Evolutionary conservation across 2,113 vertebrate genomes (phyloP).

Genomic region (Clinocottus analis): DNA sequence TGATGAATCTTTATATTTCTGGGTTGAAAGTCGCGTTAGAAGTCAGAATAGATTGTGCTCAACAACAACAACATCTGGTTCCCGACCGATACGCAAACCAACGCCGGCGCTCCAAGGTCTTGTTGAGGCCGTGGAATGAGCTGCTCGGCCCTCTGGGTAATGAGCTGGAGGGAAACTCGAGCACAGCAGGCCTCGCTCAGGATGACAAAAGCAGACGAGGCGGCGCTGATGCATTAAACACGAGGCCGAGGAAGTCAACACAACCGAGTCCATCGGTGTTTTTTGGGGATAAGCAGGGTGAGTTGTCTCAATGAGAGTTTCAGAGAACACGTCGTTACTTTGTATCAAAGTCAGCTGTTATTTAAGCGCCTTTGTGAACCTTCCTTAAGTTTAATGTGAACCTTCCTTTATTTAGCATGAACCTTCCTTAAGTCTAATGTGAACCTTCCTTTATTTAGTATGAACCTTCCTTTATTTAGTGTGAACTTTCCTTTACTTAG

Average conservation of each 20-base stretch:
- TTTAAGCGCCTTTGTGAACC: not conserved
- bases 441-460: too few relatives aligned
- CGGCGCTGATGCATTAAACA: slow-evolving; percentile 77
- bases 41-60: not conserved
- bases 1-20: not conserved
- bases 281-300: slow-evolving; percentile 19
- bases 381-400: too few relatives aligned
- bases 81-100: slow-evolving; percentile 19
- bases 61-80: slow-evolving; percentile 10
- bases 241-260: slow-evolving; percentile 65
- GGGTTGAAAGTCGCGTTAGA: not conserved
- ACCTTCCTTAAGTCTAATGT: too few relatives aligned
- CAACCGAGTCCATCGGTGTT: slow-evolving; percentile 54
- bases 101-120: slow-evolving; percentile 54
- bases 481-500: too few relatives aligned
- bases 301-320: slow-evolving; percentile 32
- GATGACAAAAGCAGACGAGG: slow-evolving; percentile 76
- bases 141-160: slow-evolving; percentile 72
- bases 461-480: too few relatives aligned
- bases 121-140: slow-evolving; percentile 65
- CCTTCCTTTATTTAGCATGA: too few relatives aligned
- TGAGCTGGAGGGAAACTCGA: slow-evolving; percentile 66
- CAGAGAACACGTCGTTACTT: slow-evolving; percentile 22
- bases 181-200: slow-evolving; percentile 57
- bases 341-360: not conserved